phyloP scores from a whole-genome alignment of 1,140 invertebrate genomes.

The Pseudomyrmex pallidus region DNA sequence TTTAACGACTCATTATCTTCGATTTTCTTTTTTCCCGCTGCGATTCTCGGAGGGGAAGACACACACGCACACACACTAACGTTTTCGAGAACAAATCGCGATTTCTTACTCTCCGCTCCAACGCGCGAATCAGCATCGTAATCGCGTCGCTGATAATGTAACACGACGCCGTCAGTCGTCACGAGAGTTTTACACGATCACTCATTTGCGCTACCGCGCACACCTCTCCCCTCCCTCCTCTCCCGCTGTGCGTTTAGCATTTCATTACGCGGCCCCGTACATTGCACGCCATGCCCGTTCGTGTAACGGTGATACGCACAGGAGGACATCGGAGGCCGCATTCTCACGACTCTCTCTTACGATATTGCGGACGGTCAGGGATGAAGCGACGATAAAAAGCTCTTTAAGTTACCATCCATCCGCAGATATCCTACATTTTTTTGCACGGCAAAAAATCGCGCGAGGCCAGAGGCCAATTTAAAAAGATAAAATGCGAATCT shows the following conservation, averaged over 20 bases:
- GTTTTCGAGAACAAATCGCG: conserved; percentile 1
- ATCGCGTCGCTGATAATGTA: conserved; percentile 65
- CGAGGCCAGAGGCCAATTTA: neutral
- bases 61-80: too few species aligned
- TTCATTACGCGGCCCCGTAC: conserved; percentile 56
- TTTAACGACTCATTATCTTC: too few species aligned
- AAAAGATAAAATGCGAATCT: too few species aligned
- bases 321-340: neutral
- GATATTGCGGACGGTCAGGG: neutral
- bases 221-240: neutral
- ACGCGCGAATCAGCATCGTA: conserved; percentile 65
- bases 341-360: conserved; percentile 6
- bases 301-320: neutral
- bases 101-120: conserved; percentile 42
- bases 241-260: conserved; percentile 64
- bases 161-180: conserved; percentile 51
- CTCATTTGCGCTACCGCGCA: conserved; percentile 57
- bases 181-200: conserved; percentile 66
- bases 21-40: too few species aligned
- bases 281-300: neutral
- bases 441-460: neutral
- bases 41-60: too few species aligned
- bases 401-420: neutral
- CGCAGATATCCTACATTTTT: neutral
- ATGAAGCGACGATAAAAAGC: neutral